Base-by-base conservation (phyloP, 2,888 invertebrate species). In the Corbicula japonica region DNA sequence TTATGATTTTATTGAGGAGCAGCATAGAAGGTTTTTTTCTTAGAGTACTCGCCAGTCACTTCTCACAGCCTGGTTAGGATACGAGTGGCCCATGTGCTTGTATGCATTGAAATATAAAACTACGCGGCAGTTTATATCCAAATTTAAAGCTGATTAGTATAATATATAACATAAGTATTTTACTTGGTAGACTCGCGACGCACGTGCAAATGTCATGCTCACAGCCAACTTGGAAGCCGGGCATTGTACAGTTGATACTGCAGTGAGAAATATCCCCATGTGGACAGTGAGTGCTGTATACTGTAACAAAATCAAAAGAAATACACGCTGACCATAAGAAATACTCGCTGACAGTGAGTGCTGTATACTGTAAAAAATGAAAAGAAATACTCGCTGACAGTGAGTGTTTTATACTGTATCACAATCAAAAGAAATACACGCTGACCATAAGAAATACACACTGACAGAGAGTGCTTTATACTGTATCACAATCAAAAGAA, bases 151-250 rank as follows among this genome's bases (percentile, higher is more conserved):
- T 15, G 12, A 18, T 8, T n/a, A 12, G 6, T 15, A 6, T 48
- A n/a, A 28, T 52, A 28, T 52, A 8, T 52, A 26, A 52, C 23
- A 52, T 8, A 23, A 26, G 8, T 10, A n/a, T 12, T 10, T 6
- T 12, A 54, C 3, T 54, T 54, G 1, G 26, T 18, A 10, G 3
- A 54, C 54, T 12, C 30, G 54, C 5, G 12, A 58, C 23, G 41
- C 60, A 60, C 28, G 60, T 60, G 35, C 60, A 60, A 23, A 60
- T 26, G 12, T 26, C 21, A 12, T 38, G 8, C 12, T 38, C 38
- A 41, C 60, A 60, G 3, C 41, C 60, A 26, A 23, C 26, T 8
- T 2, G 3, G 1, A 23, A 1, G 15, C 18, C 23, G 5, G 23
- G 6, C 4, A 38, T 34, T 34, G 4, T 23, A 38, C 41, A 60